Conservation (phyloP, 1,140 invertebrate species). For the Luehdorfia chinensis region DNA sequence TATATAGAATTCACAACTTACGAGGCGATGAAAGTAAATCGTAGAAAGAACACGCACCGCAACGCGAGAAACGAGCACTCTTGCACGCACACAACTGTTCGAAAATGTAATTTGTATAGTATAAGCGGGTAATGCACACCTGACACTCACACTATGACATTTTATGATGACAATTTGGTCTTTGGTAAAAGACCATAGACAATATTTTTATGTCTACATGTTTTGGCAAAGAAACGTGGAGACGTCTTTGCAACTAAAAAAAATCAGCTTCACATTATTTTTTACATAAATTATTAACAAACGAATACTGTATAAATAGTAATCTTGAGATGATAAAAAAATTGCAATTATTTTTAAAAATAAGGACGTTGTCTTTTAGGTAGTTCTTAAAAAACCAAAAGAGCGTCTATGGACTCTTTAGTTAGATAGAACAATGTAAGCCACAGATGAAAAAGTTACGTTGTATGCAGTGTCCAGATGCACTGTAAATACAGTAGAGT, state of each 20-base stretch:
- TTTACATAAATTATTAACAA: no score
- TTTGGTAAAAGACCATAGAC: slow-evolving; percentile 3
- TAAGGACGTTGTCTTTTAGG: no score
- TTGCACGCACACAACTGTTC: slow-evolving; percentile 52
- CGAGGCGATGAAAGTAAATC: slow-evolving; percentile 73
- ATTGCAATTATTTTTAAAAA: no score
- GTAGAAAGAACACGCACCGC: slow-evolving; percentile 68
- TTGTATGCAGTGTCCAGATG: no score
- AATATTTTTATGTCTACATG: background rate
- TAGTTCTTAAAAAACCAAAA: no score
- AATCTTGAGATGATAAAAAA: no score
- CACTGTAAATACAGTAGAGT: no score
- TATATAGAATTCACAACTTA: slow-evolving; percentile 67
- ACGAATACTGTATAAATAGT: no score
- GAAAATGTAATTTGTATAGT: slow-evolving; percentile 14
- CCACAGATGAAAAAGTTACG: no score
- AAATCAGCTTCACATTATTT: no score
- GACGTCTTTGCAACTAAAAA: background rate
- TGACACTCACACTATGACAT: slow-evolving; percentile 25
- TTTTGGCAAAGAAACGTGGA: background rate
- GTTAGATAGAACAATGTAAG: no score
- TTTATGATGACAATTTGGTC: slow-evolving; percentile 17
- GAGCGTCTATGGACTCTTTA: no score
- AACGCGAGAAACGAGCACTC: slow-evolving; percentile 70
- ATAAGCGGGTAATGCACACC: slow-evolving; percentile 5